These are phyloP conservation scores for Porites lobata DNA, from an alignment of 92 coral and sea anemone genomes.

Conservation along the genomic window DNA sequence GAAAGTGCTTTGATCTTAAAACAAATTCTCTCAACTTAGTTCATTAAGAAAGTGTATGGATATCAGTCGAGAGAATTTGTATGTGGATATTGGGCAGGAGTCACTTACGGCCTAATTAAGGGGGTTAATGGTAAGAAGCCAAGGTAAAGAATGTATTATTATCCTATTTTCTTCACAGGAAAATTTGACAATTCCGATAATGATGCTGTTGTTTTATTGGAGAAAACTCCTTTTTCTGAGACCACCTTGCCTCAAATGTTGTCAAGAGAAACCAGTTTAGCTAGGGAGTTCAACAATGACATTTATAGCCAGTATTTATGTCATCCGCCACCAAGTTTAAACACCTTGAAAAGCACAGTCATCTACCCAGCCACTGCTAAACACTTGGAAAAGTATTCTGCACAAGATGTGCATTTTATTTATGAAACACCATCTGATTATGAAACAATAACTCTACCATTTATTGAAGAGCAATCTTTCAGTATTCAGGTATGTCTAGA, in stretches of 20 bases:
- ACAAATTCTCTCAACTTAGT: too few relatives aligned
- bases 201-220: conserved; percentile 95
- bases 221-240: conserved; percentile 94
- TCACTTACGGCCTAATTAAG: too few relatives aligned
- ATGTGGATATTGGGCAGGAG: too few relatives aligned
- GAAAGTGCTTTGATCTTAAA: too few relatives aligned
- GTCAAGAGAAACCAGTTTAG: conserved; percentile 76
- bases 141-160: not conserved
- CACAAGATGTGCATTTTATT: conserved; percentile 75
- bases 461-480: conserved; percentile 77
- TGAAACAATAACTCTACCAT: conserved; percentile 79
- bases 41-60: too few relatives aligned
- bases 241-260: conserved; percentile 72
- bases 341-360: conserved; percentile 86
- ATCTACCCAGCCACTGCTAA: conserved; percentile 92
- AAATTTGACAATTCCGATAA: conserved; percentile 71
- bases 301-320: conserved; percentile 91
- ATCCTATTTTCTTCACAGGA: conserved; percentile 51
- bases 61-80: too few relatives aligned
- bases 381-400: conserved; percentile 90
- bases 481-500: conserved; percentile 84
- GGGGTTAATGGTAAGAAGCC: too few relatives aligned
- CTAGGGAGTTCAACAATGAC: conserved; percentile 87
- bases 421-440: conserved; percentile 89
- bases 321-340: conserved; percentile 76